Percentiles rank a stretch among this genome's conserved stretches.
These are phyloP conservation scores for Ctenicera cuprea DNA, from an alignment of 2,888 invertebrate genomes.

Conservation along the genomic window DNA sequence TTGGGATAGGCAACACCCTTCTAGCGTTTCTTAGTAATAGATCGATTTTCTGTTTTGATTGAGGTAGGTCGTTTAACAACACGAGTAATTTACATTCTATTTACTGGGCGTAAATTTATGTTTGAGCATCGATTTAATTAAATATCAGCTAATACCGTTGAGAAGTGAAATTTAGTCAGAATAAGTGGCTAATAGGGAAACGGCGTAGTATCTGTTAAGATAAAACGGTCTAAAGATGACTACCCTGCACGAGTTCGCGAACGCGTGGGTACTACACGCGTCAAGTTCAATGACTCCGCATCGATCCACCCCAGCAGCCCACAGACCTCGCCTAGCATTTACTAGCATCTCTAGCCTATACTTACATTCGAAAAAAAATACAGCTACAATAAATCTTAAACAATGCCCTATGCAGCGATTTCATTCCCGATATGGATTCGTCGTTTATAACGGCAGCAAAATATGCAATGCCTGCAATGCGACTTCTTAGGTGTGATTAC, in stretches of 20 bases:
- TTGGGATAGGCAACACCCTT: too few relatives aligned
- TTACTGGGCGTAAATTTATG: background rate
- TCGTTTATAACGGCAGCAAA: constrained; percentile 29
- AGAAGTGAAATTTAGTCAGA: constrained; percentile 1
- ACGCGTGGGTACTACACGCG: constrained; percentile 61
- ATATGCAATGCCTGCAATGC: constrained; percentile 16
- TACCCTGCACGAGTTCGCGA: constrained; percentile 48
- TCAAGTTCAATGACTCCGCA: constrained; percentile 64
- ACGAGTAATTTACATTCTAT: background rate
- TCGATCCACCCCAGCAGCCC: constrained; percentile 64
- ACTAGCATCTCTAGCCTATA: constrained; percentile 55
- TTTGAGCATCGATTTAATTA: background rate
- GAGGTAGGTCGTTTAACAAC: constrained; percentile 18
- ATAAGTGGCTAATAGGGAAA: constrained; percentile 21
- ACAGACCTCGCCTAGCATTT: constrained; percentile 63
- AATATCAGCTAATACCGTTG: background rate
- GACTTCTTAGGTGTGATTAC: constrained; percentile 12
- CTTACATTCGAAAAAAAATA: constrained; percentile 54
- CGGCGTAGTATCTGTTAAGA: constrained; percentile 37
- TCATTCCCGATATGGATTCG: constrained; percentile 40
- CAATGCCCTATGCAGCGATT: constrained; percentile 45
- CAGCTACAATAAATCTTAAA: constrained; percentile 52
- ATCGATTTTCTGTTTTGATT: background rate
- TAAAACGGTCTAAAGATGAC: constrained; percentile 40
- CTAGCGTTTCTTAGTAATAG: too few relatives aligned